Evolutionary conservation across 2,888 invertebrate genomes (phyloP).

Genomic region (Molanna angustata): DNA sequence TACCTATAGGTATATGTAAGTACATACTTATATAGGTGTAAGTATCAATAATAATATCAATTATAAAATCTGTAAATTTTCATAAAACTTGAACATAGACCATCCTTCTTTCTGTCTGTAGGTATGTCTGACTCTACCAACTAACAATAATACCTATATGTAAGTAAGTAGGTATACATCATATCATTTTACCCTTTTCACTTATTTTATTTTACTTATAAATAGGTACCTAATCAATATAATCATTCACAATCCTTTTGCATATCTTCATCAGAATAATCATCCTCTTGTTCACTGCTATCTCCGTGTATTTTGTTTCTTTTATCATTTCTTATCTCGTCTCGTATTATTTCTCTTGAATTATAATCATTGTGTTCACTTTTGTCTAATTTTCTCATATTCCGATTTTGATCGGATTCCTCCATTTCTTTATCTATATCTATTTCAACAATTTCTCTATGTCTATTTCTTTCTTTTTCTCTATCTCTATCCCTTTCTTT

Average conservation of each 20-base stretch:
- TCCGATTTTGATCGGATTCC: slow-evolving; percentile 56
- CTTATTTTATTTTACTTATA: too few species aligned
- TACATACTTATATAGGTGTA: slow-evolving; percentile 9
- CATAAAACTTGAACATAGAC: slow-evolving; percentile 19
- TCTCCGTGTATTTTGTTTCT: slow-evolving; percentile 28
- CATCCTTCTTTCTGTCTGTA: too few species aligned
- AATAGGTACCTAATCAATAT: too few species aligned
- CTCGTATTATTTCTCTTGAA: slow-evolving; percentile 34
- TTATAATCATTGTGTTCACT: slow-evolving; percentile 43
- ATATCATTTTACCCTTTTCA: too few species aligned
- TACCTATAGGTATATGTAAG: too few species aligned
- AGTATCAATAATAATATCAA: too few species aligned
- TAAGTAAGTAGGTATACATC: too few species aligned
- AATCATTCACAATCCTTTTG: slow-evolving; percentile 41
- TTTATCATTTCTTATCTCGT: slow-evolving; percentile 28
- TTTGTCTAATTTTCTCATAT: slow-evolving; percentile 40
- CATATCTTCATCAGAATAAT: slow-evolving; percentile 51
- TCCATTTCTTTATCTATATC: slow-evolving; percentile 52
- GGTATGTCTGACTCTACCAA: too few species aligned
- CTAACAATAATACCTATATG: too few species aligned
- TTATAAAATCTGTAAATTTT: slow-evolving; percentile 22
- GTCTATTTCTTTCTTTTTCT: slow-evolving; percentile 30
- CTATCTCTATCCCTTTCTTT: slow-evolving; percentile 50
- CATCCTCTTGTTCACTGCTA: slow-evolving; percentile 46
- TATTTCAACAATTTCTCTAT: slow-evolving; percentile 42